Base-by-base conservation (phyloP, 2,113 vertebrate species). In the Aptenodytes patagonicus region DNA sequence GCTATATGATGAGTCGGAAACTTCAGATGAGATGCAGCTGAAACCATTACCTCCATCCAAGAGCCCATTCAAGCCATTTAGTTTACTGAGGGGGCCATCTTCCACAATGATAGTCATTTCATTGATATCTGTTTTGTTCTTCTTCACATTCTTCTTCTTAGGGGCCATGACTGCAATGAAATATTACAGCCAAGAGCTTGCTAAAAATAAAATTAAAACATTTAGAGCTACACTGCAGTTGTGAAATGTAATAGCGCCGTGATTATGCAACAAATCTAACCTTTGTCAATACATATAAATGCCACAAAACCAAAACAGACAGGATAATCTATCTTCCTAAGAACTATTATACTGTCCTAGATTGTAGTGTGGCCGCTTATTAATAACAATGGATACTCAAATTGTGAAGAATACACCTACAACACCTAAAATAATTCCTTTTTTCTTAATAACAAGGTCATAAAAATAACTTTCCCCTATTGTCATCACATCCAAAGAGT, bases 71-170 rank as follows among this genome's bases (percentile, higher is more conserved):
- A 99, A 93, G 62, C 99, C 99, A 28, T 99, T 99, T 54, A 99
- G 98, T 97, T 99, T 99, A 97, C 97, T 99, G 91, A 99, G 93
- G 14, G 99, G 99, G 34, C 98, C 98, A 70, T 99, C 99, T 95
- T 99, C 99, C 40, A 99, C 99, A 76, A 99, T 98, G 52, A 99
- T 99, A 13, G 99, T 98, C 90, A 99, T 99, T 95, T 99, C 99
- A 86, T 98, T 99, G 82, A 99, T 98, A 62, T 99, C 99, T 75
- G 98, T 97, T 98, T 99, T 99, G 95, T 97, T 99, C 98, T 99
- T 99, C 96, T 99, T 99, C 87, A 98, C 97, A 26, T 98, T 95
- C 98, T 99, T 99, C 99, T 99, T 99, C 98, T 99, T 99, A 86
- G 99, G 99, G 97, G 99, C 99, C 99, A 99, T 99, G 98, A 97